Evolutionary conservation across 2,888 invertebrate genomes (phyloP).

Genomic region (Agrochola circellaris): DNA sequence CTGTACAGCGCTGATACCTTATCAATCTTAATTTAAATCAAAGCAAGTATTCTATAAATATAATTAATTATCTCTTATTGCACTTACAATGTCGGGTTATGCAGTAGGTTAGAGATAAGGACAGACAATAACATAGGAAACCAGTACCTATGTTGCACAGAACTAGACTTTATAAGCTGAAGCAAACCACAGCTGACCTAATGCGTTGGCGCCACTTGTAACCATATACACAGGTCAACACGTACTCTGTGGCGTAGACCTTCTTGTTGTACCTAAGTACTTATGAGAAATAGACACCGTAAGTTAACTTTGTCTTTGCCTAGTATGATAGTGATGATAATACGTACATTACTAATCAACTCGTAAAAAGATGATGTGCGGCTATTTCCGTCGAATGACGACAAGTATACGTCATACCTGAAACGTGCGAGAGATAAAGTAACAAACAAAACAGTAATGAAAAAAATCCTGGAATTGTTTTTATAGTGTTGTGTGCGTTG

Average conservation of each 20-base stretch:
- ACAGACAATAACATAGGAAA: conserved; percentile 36
- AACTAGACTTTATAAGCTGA: conserved; percentile 27
- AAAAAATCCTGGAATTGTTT: conserved; percentile 35
- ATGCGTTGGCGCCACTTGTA: conserved; percentile 58
- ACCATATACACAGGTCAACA: conserved; percentile 44
- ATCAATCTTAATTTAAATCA: conserved; percentile 45
- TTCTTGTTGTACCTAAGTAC: conserved; percentile 21
- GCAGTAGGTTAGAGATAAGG: conserved; percentile 42
- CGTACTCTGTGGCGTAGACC: conserved; percentile 40
- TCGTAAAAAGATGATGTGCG: conserved; percentile 27
- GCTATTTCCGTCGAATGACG: conserved; percentile 51
- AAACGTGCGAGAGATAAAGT: conserved; percentile 41
- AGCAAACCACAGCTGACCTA: conserved; percentile 50
- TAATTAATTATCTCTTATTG: conserved; percentile 17
- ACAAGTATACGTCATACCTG: conserved; percentile 35
- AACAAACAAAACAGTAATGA: conserved; percentile 39
- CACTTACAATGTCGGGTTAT: conserved; percentile 30
- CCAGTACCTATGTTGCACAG: conserved; percentile 31
- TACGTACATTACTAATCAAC: conserved; percentile 26
- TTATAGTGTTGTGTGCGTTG: conserved; percentile 1
- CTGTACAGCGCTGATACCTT: conserved; percentile 31
- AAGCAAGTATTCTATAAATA: conserved; percentile 40
- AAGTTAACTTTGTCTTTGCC: not conserved
- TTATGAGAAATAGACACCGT: conserved; percentile 15
- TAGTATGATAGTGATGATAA: conserved; percentile 16